These are phyloP conservation scores for Lateolabrax maculatus DNA, from an alignment of 2,797 vertebrate species.

Conservation along the genomic window DNA sequence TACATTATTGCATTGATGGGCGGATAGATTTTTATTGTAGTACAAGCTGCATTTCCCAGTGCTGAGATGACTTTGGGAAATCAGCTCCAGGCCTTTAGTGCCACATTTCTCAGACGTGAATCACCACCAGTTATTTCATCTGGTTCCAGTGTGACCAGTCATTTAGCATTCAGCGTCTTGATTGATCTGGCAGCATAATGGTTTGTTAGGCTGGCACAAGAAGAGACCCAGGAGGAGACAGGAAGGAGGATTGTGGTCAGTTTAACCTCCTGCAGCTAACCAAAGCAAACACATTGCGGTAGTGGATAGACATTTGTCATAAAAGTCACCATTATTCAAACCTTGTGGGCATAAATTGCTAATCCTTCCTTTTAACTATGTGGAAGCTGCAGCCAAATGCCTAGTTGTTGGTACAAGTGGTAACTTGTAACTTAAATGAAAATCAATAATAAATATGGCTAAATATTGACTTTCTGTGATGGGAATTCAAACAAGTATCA, in stretches of 20 bases:
- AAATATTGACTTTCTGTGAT: not conserved
- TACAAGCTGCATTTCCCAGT: constrained; percentile 12
- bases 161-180: constrained; percentile 60
- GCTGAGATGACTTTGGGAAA: constrained; percentile 37
- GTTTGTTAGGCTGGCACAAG: constrained; percentile 69
- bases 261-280: constrained; percentile 48
- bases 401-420: not conserved
- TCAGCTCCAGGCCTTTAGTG: constrained; percentile 37
- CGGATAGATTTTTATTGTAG: constrained; percentile 6
- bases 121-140: constrained; percentile 63
- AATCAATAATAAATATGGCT: not conserved
- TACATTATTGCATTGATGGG: not conserved
- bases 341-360: not conserved
- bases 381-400: not conserved
- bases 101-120: constrained; percentile 62
- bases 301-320: constrained; percentile 37
- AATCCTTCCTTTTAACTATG: not conserved
- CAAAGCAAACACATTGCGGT: constrained; percentile 53
- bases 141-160: constrained; percentile 61
- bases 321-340: constrained; percentile 26
- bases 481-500: not conserved
- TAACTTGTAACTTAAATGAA: not conserved
- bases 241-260: constrained; percentile 68
- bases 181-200: constrained; percentile 73
- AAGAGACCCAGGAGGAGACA: constrained; percentile 59